Conservation (phyloP, 1,140 invertebrate species). For the Psix sp. region DNA sequence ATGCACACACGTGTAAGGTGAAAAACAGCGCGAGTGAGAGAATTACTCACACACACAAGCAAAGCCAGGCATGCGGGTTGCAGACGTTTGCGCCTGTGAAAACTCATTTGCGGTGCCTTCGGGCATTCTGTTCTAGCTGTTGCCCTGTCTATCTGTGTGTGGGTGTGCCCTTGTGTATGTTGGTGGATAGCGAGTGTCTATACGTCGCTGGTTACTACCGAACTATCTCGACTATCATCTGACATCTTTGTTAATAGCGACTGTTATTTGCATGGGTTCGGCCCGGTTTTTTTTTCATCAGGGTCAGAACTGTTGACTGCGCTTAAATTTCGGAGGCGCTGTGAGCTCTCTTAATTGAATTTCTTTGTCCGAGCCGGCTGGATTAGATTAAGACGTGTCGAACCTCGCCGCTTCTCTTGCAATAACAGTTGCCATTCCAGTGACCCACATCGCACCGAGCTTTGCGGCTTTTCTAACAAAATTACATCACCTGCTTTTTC, state of each 20-base stretch:
- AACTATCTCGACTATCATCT: conserved; percentile 37
- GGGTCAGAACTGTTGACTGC: conserved; percentile 3
- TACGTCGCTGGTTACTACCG: conserved; percentile 27
- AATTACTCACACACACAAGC: too few species aligned
- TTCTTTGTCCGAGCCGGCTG: neutral
- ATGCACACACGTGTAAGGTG: too few species aligned
- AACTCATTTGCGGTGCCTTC: conserved; percentile 38
- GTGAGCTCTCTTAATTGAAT: conserved; percentile 15
- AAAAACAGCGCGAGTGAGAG: too few species aligned
- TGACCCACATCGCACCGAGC: conserved; percentile 3
- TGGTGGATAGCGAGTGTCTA: neutral
- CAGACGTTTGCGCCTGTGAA: conserved; percentile 28
- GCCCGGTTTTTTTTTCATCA: conserved; percentile 7
- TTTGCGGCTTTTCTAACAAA: too few species aligned
- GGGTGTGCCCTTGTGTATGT: neutral
- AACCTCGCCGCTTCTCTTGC: conserved; percentile 2
- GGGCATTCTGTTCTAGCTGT: conserved; percentile 17
- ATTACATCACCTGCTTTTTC: too few species aligned
- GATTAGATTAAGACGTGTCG: conserved; percentile 16
- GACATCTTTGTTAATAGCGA: conserved; percentile 21
- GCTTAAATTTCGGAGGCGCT: conserved; percentile 3
- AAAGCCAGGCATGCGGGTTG: conserved; percentile 29
- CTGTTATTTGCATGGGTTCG: conserved; percentile 29
- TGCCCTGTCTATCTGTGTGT: too few species aligned
- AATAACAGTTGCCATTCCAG: conserved; percentile 9